Conservation (phyloP, 2,888 invertebrate species). For the Melangyna quadrimaculata region DNA sequence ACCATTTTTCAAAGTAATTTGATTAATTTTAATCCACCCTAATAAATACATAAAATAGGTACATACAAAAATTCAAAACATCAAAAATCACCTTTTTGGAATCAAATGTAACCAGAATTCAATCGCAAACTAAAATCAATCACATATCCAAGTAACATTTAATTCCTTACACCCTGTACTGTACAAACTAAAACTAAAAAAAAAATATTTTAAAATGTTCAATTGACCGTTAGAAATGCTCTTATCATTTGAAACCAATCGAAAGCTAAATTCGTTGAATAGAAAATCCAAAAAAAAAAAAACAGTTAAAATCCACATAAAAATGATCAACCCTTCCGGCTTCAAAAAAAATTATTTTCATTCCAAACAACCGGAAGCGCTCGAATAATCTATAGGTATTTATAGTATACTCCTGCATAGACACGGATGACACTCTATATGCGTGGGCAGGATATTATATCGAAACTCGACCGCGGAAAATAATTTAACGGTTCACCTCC, state of each 20-base stretch:
- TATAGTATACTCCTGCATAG: background rate
- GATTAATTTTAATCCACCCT: too few relatives aligned
- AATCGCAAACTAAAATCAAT: too few relatives aligned
- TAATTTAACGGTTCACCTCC: slow-evolving; percentile 34
- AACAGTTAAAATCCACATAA: background rate
- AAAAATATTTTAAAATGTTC: slow-evolving; percentile 50
- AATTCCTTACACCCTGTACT: background rate
- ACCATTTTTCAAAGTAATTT: too few relatives aligned
- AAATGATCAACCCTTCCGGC: background rate
- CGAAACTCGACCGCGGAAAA: slow-evolving; percentile 52
- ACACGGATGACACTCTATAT: background rate
- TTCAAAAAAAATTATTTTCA: slow-evolving; percentile 6
- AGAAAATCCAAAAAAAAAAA: background rate
- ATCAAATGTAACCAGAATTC: too few relatives aligned
- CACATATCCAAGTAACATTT: too few relatives aligned
- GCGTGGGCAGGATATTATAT: slow-evolving; percentile 27
- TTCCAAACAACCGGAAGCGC: slow-evolving; percentile 10
- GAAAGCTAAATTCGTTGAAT: background rate
- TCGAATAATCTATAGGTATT: background rate
- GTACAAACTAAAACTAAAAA: background rate
- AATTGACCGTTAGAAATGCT: slow-evolving; percentile 63
- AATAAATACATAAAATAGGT: too few relatives aligned
- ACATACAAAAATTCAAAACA: too few relatives aligned
- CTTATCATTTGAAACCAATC: slow-evolving; percentile 52
- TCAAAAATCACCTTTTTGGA: too few relatives aligned